Evolutionary conservation across 2,797 vertebrate genomes (phyloP).

Genomic region (Philypnodon macrostomus): DNA sequence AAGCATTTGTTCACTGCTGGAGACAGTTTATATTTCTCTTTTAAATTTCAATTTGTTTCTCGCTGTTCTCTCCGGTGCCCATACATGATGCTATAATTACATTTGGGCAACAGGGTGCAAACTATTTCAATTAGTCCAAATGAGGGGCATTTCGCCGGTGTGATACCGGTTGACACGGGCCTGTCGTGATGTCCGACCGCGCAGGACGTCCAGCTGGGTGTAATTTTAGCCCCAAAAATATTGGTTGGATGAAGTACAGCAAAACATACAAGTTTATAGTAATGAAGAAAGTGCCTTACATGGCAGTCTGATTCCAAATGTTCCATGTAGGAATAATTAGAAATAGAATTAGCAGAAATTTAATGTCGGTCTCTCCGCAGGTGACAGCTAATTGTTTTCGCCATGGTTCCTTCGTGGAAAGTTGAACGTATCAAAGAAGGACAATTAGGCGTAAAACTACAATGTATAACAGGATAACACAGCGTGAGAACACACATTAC

Average conservation of each 20-base stretch:
- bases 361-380: constrained; percentile 73
- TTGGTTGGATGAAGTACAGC: constrained; percentile 65
- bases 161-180: constrained; percentile 35
- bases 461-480: constrained; percentile 55
- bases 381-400: constrained; percentile 71
- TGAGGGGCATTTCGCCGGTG: constrained; percentile 37
- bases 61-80: constrained; percentile 60
- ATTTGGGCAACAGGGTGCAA: constrained; percentile 64
- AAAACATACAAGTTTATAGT: constrained; percentile 63
- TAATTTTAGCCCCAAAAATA: constrained; percentile 59
- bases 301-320: constrained; percentile 68
- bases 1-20: constrained; percentile 57
- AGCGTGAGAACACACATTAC: constrained; percentile 51
- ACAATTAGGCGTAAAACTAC: constrained; percentile 58
- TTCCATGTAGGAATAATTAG: constrained; percentile 74
- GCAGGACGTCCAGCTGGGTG: constrained; percentile 67
- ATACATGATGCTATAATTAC: constrained; percentile 66
- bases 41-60: constrained; percentile 73
- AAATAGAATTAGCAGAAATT: constrained; percentile 67
- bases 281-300: constrained; percentile 69
- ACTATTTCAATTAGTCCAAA: constrained; percentile 66
- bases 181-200: constrained; percentile 46
- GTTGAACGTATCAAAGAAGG: constrained; percentile 55
- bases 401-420: constrained; percentile 66
- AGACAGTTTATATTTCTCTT: constrained; percentile 63